Evolutionary conservation across 1,140 invertebrate species (phyloP).

Genomic region (Musca domestica): DNA sequence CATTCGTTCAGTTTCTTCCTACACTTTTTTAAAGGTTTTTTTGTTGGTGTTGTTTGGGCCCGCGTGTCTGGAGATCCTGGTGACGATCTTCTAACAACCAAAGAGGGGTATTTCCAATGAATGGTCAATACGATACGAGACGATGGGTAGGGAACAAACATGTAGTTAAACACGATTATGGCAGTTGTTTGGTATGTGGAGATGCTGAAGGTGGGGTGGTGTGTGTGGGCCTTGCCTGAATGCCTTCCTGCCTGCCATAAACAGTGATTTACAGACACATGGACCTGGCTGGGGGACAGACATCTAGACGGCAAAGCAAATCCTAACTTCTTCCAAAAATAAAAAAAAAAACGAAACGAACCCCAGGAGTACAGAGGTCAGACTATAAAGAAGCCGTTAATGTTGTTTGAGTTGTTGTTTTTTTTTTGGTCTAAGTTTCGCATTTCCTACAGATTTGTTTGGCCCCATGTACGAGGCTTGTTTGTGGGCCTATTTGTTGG

Average conservation of each 20-base stretch:
- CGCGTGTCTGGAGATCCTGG: too few relatives aligned
- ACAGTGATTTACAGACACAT: constrained; percentile 16
- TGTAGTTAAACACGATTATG: constrained; percentile 13
- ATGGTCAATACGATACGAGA: too few relatives aligned
- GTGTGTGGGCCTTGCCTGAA: background rate
- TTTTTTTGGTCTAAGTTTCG: too few relatives aligned
- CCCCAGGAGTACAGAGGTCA: constrained; percentile 10
- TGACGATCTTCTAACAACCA: too few relatives aligned
- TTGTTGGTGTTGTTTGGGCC: too few relatives aligned
- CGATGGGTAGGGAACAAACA: background rate
- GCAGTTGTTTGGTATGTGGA: background rate
- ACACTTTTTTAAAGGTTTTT: too few relatives aligned
- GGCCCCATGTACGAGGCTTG: too few relatives aligned
- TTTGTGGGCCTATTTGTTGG: constrained; percentile 22
- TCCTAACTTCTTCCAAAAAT: background rate
- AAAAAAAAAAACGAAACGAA: constrained; percentile 5
- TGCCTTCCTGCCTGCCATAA: background rate
- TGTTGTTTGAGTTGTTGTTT: background rate
- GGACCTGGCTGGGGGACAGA: background rate
- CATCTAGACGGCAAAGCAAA: background rate
- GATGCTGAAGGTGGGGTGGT: background rate
- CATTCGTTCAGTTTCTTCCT: too few relatives aligned
- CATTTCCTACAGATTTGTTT: too few relatives aligned
- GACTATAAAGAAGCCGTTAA: constrained; percentile 21
- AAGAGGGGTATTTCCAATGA: too few relatives aligned